Evolutionary conservation across 2,888 invertebrate genomes (phyloP).

Genomic region (Carpatolechia fugitivella): DNA sequence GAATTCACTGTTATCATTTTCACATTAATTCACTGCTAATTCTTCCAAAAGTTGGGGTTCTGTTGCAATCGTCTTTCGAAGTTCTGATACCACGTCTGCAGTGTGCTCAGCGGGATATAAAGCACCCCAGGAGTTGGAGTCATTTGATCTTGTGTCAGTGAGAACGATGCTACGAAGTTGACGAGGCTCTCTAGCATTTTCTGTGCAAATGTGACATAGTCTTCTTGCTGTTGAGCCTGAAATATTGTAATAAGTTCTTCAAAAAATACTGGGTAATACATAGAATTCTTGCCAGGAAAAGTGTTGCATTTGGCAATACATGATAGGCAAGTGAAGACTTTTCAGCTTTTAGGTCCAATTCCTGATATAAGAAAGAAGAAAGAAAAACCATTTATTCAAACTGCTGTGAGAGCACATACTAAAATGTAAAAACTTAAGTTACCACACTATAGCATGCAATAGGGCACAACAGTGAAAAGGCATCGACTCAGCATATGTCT

Average conservation of each 20-base stretch:
- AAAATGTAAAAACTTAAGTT: too few species aligned
- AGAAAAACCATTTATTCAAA: too few species aligned
- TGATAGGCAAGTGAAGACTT: too few species aligned
- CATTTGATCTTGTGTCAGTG: slow-evolving; percentile 88
- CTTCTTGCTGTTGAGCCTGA: slow-evolving; percentile 59
- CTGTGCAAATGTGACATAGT: slow-evolving; percentile 85
- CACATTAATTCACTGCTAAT: slow-evolving; percentile 30
- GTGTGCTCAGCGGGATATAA: slow-evolving; percentile 91
- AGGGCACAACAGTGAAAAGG: too few species aligned
- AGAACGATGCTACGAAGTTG: slow-evolving; percentile 95
- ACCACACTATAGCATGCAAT: too few species aligned
- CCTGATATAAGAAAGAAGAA: too few species aligned
- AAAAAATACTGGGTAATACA: not conserved
- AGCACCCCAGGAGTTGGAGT: slow-evolving; percentile 87
- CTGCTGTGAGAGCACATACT: too few species aligned
- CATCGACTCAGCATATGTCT: too few species aligned
- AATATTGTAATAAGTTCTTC: slow-evolving; percentile 24
- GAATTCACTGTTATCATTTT: not conserved
- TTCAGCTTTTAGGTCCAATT: too few species aligned
- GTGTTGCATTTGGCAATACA: too few species aligned
- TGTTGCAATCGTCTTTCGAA: slow-evolving; percentile 92
- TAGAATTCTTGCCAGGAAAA: too few species aligned
- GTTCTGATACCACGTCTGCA: slow-evolving; percentile 96
- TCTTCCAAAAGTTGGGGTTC: slow-evolving; percentile 97
- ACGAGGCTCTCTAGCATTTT: slow-evolving; percentile 96